A percentile compares a stretch with the other conserved stretches of the same genome.
Evolutionary conservation across 2,113 vertebrate species (phyloP).

Genomic region (Chitala chitala): DNA sequence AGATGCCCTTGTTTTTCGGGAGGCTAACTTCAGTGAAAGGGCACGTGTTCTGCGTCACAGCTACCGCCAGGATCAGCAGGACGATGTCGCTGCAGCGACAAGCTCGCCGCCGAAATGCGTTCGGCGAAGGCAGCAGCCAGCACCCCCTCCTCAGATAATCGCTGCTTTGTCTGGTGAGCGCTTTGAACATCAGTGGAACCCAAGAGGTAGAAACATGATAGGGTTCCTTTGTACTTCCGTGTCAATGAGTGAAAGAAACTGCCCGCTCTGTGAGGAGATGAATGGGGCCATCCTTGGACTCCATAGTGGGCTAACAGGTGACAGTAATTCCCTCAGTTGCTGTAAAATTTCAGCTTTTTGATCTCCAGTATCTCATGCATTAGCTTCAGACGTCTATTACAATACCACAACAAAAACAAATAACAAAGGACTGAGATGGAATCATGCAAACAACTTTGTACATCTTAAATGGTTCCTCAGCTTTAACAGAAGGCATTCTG

Average conservation of each 20-base stretch:
- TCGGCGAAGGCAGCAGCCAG: slow-evolving; percentile 18
- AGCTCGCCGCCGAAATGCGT: not conserved
- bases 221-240: slow-evolving; percentile 12
- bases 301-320: not conserved
- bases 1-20: too few relatives aligned
- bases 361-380: not conserved
- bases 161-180: slow-evolving; percentile 18
- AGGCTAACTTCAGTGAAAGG: too few relatives aligned
- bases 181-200: slow-evolving; percentile 16
- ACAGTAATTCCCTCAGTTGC: not conserved
- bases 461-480: slow-evolving; percentile 34
- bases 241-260: slow-evolving; percentile 23
- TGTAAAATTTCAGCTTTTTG: not conserved
- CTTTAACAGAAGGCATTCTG: slow-evolving; percentile 28
- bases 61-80: too few relatives aligned
- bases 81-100: too few relatives aligned
- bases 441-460: slow-evolving; percentile 34
- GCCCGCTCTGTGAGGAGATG: slow-evolving; percentile 22
- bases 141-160: slow-evolving; percentile 38
- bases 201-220: slow-evolving; percentile 18
- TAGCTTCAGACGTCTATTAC: not conserved
- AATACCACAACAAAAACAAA: slow-evolving; percentile 16
- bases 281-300: not conserved
- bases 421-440: slow-evolving; percentile 9
- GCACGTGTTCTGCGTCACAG: too few relatives aligned